Evolutionary conservation across 2,113 vertebrate species (phyloP).

Genomic region (Salvelinus fontinalis): DNA sequence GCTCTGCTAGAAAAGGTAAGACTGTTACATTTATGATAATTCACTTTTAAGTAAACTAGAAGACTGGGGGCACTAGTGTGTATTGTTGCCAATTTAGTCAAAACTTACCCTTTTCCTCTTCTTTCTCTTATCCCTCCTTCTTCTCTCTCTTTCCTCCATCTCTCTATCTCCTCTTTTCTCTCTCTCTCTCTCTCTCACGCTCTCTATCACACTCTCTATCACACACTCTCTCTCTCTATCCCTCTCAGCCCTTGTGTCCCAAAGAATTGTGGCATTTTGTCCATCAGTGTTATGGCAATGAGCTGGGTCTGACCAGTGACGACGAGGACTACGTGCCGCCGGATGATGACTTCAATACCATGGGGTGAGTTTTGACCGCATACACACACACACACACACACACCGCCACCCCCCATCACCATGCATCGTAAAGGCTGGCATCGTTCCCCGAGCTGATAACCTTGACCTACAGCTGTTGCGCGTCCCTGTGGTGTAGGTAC

Average conservation of each 20-base stretch:
- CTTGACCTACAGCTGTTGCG: conserved; percentile 74
- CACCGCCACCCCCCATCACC: not conserved
- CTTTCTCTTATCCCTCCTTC: not conserved
- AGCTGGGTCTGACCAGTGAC: conserved; percentile 87
- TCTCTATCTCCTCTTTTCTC: not conserved
- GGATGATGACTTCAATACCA: conserved; percentile 89
- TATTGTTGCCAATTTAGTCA: no score
- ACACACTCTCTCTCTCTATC: no score
- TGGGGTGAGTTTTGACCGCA: conserved; percentile 79
- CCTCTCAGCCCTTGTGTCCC: conserved; percentile 82
- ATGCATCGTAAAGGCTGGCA: conserved; percentile 15
- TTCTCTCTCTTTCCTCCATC: not conserved
- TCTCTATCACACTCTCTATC: no score
- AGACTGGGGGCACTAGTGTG: no score
- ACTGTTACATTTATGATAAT: not conserved
- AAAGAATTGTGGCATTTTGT: conserved; percentile 95
- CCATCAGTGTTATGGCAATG: conserved; percentile 88
- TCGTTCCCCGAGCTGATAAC: conserved; percentile 62
- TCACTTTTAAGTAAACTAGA: no score
- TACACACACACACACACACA: not conserved
- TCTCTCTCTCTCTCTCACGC: not conserved
- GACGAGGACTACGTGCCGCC: conserved; percentile 92
- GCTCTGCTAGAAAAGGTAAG: conserved; percentile 88
- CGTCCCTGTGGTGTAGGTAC: conserved; percentile 78
- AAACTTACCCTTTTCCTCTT: not conserved